Evolutionary conservation across 2,888 invertebrate species (phyloP).

Genomic region (Linyphia triangularis): DNA sequence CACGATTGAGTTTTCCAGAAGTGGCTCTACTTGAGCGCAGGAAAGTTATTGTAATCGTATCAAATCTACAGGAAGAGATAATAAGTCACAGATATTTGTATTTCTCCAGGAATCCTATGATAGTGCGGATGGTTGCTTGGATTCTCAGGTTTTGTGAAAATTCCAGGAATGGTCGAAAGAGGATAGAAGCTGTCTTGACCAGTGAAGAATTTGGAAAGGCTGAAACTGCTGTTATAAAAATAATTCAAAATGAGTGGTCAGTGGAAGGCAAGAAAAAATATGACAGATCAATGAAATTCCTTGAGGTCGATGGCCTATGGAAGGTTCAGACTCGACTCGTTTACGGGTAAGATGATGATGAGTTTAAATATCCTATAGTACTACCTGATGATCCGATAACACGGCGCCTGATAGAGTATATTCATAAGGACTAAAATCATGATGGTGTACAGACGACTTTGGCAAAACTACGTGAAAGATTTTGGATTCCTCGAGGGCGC

Average conservation of each 20-base stretch:
- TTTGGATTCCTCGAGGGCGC: conserved; percentile 16
- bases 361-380: conserved; percentile 15
- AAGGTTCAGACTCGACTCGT: not conserved
- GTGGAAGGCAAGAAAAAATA: not conserved
- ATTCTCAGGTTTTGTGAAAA: conserved; percentile 12
- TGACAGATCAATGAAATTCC: not conserved
- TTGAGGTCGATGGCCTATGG: not conserved
- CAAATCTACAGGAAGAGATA: not conserved
- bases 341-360: not conserved
- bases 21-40: not conserved
- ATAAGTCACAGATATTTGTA: not conserved
- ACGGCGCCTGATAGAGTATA: not conserved
- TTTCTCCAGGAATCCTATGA: conserved; percentile 5
- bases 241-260: not conserved
- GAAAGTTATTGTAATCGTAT: not conserved
- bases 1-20: not conserved
- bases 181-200: not conserved
- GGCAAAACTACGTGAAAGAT: conserved; percentile 2
- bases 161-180: not conserved
- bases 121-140: not conserved
- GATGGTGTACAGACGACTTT: conserved; percentile 7
- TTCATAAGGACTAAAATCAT: not conserved
- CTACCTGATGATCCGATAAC: conserved; percentile 8
- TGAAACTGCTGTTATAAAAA: not conserved
- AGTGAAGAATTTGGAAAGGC: conserved; percentile 1